phyloP scores from a whole-genome alignment of 2,113 vertebrate species.

The Solea solea region DNA sequence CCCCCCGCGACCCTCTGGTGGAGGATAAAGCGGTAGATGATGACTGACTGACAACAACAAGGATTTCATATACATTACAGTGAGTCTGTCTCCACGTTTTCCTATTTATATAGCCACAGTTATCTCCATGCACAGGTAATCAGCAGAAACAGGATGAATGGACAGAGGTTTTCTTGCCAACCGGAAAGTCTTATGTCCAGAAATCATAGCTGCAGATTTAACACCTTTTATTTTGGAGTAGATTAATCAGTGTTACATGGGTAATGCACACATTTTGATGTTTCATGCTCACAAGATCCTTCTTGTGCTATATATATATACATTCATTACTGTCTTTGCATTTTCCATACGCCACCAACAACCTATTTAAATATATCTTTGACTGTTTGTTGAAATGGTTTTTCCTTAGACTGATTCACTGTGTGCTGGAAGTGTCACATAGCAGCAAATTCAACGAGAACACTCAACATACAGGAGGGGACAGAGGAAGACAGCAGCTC shows the following conservation, averaged over 20 bases:
- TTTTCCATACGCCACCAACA: constrained; percentile 22
- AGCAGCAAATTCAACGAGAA: neutral
- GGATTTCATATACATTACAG: too few relatives aligned
- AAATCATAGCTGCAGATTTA: constrained; percentile 54
- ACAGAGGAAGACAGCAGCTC: constrained; percentile 8
- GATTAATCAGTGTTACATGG: neutral
- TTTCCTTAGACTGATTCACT: constrained; percentile 1
- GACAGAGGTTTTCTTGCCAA: neutral
- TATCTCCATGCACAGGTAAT: neutral
- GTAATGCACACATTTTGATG: too few relatives aligned
- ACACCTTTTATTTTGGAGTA: neutral
- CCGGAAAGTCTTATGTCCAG: constrained; percentile 24
- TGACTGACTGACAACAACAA: too few relatives aligned
- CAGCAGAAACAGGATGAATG: neutral
- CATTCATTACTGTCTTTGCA: neutral
- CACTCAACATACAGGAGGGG: neutral
- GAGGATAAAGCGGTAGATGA: too few relatives aligned
- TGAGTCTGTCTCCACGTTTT: too few relatives aligned
- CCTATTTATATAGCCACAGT: too few relatives aligned
- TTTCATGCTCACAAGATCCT: neutral
- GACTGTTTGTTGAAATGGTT: constrained; percentile 10
- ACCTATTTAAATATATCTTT: constrained; percentile 24
- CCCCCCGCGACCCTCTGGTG: too few relatives aligned
- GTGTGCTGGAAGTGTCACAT: neutral
- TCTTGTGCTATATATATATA: neutral